phyloP scores from a whole-genome alignment of 2,888 invertebrate genomes.

The Liodrosophila aerea region DNA sequence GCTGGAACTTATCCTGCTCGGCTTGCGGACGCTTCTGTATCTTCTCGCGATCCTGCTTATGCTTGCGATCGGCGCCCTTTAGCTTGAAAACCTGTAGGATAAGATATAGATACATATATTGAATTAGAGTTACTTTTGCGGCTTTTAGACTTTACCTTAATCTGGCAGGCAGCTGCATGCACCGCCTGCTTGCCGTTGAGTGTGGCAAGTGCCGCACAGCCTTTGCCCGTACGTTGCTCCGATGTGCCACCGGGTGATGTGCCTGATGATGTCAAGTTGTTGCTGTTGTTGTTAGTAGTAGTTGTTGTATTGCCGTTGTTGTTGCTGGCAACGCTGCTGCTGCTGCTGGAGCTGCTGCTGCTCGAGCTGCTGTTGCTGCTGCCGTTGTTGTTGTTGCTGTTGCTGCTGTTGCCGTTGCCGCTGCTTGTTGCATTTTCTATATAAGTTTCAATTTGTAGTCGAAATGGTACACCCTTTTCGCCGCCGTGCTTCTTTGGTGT shows the following conservation, averaged over 20 bases:
- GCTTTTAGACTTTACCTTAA: no score
- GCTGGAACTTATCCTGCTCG: constrained; percentile 96
- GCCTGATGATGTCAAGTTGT: constrained; percentile 11
- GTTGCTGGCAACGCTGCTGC: constrained; percentile 19
- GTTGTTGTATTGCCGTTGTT: constrained; percentile 24
- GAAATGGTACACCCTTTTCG: constrained; percentile 98
- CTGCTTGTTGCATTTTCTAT: constrained; percentile 73
- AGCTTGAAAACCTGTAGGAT: constrained; percentile 88
- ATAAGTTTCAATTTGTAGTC: constrained; percentile 95
- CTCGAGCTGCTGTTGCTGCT: constrained; percentile 19
- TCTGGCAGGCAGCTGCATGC: constrained; percentile 97
- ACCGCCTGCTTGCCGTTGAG: constrained; percentile 84
- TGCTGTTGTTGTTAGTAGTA: constrained; percentile 41
- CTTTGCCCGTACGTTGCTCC: constrained; percentile 61
- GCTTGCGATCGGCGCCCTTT: constrained; percentile 98
- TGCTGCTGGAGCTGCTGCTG: constrained; percentile 23
- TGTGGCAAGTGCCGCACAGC: constrained; percentile 53
- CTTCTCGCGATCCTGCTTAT: constrained; percentile 98
- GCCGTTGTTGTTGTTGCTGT: constrained; percentile 25
- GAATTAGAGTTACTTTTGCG: no score
- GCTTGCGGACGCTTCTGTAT: constrained; percentile 91
- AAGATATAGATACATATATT: background rate
- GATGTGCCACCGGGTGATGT: constrained; percentile 22
- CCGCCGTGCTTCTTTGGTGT: constrained; percentile 99
- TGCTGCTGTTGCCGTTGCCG: constrained; percentile 28